phyloP scores from a whole-genome alignment of 2,888 invertebrate species.

The Scaptomyza parva region DNA sequence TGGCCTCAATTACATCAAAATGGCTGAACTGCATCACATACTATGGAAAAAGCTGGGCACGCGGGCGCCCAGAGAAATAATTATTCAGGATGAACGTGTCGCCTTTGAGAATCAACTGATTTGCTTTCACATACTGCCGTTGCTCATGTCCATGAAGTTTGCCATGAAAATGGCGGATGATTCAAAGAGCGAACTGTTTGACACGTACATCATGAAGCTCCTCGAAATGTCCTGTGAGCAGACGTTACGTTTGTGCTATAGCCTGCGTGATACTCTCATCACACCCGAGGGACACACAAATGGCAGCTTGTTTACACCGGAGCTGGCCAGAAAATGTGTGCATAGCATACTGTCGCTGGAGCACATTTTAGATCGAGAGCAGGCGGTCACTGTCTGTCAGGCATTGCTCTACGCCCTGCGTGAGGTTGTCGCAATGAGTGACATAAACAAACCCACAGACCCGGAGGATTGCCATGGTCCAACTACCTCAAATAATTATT shows the following conservation, averaged over 20 bases:
- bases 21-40: conserved; percentile 84
- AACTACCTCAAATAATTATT: conserved; percentile 49
- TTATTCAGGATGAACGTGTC: conserved; percentile 82
- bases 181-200: conserved; percentile 84
- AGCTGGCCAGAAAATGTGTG: conserved; percentile 83
- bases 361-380: conserved; percentile 87
- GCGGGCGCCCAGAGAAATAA: conserved; percentile 81
- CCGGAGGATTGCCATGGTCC: conserved; percentile 57
- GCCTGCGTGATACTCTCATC: conserved; percentile 85
- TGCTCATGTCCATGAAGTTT: conserved; percentile 85
- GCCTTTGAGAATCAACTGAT: conserved; percentile 87
- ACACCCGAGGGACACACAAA: conserved; percentile 52
- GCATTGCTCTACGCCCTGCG: conserved; percentile 87
- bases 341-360: conserved; percentile 84
- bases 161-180: conserved; percentile 58
- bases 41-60: conserved; percentile 84
- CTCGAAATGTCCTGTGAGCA: conserved; percentile 88
- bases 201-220: conserved; percentile 87
- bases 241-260: conserved; percentile 87
- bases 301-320: conserved; percentile 62
- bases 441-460: conserved; percentile 30
- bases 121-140: conserved; percentile 88
- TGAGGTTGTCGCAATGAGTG: conserved; percentile 84
- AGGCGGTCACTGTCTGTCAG: conserved; percentile 88
- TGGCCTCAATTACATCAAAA: conserved; percentile 81